Conservation (phyloP, 2,888 invertebrate genomes). For the Sussaba pulchella region DNA sequence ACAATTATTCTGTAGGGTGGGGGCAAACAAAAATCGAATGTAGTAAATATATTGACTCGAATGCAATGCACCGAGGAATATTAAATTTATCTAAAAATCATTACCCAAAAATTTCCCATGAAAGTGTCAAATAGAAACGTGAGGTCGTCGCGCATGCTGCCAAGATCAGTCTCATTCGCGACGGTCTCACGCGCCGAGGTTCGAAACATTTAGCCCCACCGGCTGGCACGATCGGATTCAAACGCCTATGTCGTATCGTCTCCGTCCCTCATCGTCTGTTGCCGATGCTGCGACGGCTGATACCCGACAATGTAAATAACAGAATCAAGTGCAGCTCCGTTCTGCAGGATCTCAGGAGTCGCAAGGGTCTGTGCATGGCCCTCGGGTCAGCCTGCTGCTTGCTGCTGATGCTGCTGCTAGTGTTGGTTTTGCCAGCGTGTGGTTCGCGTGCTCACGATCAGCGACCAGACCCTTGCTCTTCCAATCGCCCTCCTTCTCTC, state of each 20-base stretch:
- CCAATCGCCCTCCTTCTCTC: conserved; percentile 46
- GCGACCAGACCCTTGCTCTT: conserved; percentile 55
- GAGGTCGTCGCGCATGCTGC: too few relatives aligned
- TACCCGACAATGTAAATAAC: conserved; percentile 58
- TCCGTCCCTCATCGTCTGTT: conserved; percentile 26
- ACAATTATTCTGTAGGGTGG: too few relatives aligned
- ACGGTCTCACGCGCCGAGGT: conserved; percentile 25
- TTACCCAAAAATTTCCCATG: too few relatives aligned
- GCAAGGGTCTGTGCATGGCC: too few relatives aligned
- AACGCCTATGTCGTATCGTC: conserved; percentile 17
- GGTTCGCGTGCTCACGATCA: conserved; percentile 66
- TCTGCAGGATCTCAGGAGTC: conserved; percentile 38
- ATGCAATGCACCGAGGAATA: too few relatives aligned
- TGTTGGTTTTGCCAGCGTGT: conserved; percentile 56
- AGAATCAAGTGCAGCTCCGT: conserved; percentile 57
- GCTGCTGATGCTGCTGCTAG: too few relatives aligned
- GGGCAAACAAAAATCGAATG: too few relatives aligned
- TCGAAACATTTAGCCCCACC: conserved; percentile 16
- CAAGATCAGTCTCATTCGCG: conserved; percentile 8
- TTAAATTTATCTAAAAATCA: too few relatives aligned
- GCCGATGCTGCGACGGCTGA: conserved; percentile 7
- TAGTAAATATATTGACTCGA: too few relatives aligned
- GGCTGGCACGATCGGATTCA: conserved; percentile 14
- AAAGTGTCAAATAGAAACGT: too few relatives aligned
- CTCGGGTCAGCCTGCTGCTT: too few relatives aligned